Evolutionary conservation across 2,888 invertebrate species (phyloP), one percentile per base, ranked within the genome.

Genomic region (Bombylius major): DNA sequence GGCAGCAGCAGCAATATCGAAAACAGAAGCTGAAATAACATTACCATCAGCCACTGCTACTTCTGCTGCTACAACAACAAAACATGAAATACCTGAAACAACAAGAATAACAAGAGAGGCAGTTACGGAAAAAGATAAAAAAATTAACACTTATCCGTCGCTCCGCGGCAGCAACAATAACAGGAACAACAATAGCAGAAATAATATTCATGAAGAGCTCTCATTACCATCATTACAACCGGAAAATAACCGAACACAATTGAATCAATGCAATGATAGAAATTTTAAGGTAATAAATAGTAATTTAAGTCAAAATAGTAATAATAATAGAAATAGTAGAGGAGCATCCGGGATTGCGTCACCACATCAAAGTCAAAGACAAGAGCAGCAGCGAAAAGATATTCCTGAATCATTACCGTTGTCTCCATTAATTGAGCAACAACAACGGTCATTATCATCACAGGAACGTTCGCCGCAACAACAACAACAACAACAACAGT

Each of bases 241-340:
- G 31, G 8, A 57, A 49, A 55, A 36, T 34, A 55, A 51, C 55
- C 46, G 45, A 55, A 56, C 50, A 50, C 48, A 54, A 56, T 47
- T 50, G 49, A 52, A 50, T 46, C 56, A 56, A 54, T 59, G 57
- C 57, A 59, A 56, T 57, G 56, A 59, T 50, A 51, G 56, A 46
- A 52, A 57, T 55, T 13, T 46, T 57, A 56, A 57, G 50, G 50
- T 54, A 57, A 57, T 49, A 50, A 57, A 50, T 52, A 59, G 54
- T 54, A 56, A 53, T 47, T 47, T 51, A 52, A 56, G 54, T 56
- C 54, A 48, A 51, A 59, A 49, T 45, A 58, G 53, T 58, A 51
- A 45, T 52, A 53, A 42, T 33, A 53, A 53, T 55, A 50, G 45
- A 39, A 51, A 47, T 51, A 32, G 14, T 50, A 50, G 50, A 46